phyloP scores from a whole-genome alignment of 2,888 invertebrate genomes.

The Drosophila acutilabella region DNA sequence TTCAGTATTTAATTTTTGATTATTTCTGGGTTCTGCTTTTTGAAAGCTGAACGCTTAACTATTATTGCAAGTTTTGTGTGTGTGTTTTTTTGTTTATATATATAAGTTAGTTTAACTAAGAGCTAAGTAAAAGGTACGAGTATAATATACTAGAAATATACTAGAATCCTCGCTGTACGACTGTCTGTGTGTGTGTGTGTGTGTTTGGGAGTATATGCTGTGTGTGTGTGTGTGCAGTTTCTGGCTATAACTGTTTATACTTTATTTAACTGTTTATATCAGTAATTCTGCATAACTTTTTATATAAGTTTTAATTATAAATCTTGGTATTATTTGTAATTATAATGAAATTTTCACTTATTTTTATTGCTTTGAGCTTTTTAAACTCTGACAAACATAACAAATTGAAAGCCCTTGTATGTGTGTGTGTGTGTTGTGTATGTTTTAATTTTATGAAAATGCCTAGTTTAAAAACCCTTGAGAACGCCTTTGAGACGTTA shows the following conservation, averaged over 20 bases:
- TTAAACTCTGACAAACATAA: conserved; percentile 84
- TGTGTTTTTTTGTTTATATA: conserved; percentile 19
- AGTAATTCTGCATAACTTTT: conserved; percentile 20
- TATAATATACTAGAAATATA: conserved; percentile 53
- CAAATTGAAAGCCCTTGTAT: conserved; percentile 80
- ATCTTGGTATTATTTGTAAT: neutral
- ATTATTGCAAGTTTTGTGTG: conserved; percentile 23
- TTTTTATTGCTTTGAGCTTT: conserved; percentile 12
- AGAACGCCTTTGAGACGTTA: conserved; percentile 31
- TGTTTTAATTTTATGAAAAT: conserved; percentile 37
- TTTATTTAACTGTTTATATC: conserved; percentile 46
- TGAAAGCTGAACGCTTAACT: conserved; percentile 33
- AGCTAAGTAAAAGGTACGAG: conserved; percentile 77
- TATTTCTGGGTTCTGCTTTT: conserved; percentile 22
- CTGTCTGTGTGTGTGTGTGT: conserved; percentile 40
- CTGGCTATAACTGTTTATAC: conserved; percentile 41
- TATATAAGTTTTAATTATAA: neutral
- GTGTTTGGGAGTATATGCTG: neutral
- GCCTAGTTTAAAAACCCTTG: conserved; percentile 58
- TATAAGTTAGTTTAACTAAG: conserved; percentile 68
- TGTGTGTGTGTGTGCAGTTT: conserved; percentile 35
- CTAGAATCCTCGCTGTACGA: conserved; percentile 26
- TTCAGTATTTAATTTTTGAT: neutral
- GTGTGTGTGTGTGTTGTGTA: conserved; percentile 17
- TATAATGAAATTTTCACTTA: conserved; percentile 50